These are phyloP conservation scores for Poicephalus meyeri DNA, from an alignment of 2,113 vertebrate species.

Conservation along the genomic window DNA sequence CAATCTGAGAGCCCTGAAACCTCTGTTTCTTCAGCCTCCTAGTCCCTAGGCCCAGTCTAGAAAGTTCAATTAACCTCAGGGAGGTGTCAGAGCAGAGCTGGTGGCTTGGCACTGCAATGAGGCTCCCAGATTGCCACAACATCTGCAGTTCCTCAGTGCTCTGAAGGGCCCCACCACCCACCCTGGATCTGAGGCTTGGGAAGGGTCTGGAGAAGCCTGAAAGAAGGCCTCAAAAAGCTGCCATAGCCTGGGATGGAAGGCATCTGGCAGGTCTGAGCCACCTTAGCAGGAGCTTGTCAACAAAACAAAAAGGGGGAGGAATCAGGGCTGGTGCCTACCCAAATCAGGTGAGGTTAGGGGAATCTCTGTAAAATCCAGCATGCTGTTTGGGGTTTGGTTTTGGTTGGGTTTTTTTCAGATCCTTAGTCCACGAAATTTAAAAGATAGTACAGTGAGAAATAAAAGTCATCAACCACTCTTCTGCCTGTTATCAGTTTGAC, in stretches of 20 bases:
- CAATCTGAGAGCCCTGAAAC: fast-evolving
- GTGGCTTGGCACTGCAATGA: background rate
- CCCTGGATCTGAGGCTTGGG: background rate
- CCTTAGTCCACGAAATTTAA: background rate
- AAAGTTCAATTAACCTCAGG: background rate
- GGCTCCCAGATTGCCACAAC: background rate
- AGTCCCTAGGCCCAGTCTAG: background rate
- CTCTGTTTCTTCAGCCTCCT: background rate
- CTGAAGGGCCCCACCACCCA: background rate
- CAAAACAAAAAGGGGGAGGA: background rate
- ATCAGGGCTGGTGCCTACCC: background rate
- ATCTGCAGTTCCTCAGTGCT: background rate
- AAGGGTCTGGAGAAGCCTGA: background rate
- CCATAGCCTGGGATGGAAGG: background rate
- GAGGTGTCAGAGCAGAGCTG: background rate
- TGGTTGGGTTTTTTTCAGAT: background rate
- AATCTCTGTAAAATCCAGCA: background rate
- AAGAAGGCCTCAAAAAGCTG: background rate
- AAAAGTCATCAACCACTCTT: background rate
- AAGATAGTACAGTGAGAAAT: background rate
- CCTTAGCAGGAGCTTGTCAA: background rate
- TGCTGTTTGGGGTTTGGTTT: background rate
- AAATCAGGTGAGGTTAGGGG: background rate
- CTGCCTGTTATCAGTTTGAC: background rate
- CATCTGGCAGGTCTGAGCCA: fast-evolving